Conservation (phyloP, 2,797 vertebrate genomes). For the Onychomys arenicola region DNA sequence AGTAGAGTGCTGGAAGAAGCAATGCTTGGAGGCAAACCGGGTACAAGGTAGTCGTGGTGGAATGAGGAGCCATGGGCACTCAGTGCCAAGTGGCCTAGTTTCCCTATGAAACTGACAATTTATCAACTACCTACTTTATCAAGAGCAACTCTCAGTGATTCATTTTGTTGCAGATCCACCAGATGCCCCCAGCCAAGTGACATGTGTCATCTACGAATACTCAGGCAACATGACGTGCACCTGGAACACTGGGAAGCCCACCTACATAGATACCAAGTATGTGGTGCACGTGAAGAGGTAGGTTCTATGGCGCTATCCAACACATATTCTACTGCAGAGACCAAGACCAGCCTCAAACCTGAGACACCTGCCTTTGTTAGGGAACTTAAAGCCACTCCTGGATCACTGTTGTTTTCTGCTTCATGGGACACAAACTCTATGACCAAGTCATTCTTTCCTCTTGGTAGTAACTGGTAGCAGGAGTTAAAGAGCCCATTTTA, state of each 20-base stretch:
- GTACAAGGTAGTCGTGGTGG: neutral
- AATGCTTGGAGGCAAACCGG: neutral
- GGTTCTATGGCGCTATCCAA: neutral
- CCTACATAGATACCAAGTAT: slow-evolving; percentile 79
- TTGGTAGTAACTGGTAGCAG: neutral
- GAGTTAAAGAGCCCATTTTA: neutral
- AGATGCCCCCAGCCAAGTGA: slow-evolving; percentile 82
- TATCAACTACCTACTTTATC: neutral
- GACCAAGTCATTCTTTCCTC: neutral
- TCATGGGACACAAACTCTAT: neutral
- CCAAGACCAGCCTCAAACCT: neutral
- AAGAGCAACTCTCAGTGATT: slow-evolving; percentile 30
- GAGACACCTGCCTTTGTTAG: neutral
- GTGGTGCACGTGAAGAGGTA: slow-evolving; percentile 85
- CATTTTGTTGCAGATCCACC: slow-evolving; percentile 83
- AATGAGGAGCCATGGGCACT: neutral
- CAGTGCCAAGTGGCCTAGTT: neutral
- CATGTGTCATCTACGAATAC: slow-evolving; percentile 83
- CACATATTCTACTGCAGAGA: neutral
- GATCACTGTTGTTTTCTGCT: neutral
- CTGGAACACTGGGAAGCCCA: slow-evolving; percentile 80
- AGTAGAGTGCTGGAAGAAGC: neutral
- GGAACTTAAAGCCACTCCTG: neutral
- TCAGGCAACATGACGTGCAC: slow-evolving; percentile 80
- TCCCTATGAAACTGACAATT: neutral